These are phyloP conservation scores for Chironex yamaguchii DNA, from an alignment of 30 jellyfish, hydroid and myxozoan genomes.

Conservation along the genomic window DNA sequence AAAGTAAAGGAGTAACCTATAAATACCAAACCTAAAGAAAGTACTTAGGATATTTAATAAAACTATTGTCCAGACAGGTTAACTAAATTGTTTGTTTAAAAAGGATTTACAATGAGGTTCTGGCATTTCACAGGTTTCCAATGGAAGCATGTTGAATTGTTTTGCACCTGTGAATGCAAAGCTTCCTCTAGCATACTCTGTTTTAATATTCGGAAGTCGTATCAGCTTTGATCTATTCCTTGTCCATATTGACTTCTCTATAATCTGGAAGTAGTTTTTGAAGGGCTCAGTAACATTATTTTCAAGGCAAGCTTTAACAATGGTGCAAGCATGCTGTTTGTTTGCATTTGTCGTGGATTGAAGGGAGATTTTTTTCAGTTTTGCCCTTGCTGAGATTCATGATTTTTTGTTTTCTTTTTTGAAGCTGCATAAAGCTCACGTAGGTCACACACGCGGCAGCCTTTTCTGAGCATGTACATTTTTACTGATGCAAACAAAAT, in stretches of 20 bases:
- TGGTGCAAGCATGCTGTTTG: conserved; percentile 47
- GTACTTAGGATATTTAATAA: too few species aligned
- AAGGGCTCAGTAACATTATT: conserved; percentile 25
- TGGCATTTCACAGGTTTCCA: conserved; percentile 23
- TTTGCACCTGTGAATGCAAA: conserved; percentile 39
- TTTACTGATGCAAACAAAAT: too few species aligned
- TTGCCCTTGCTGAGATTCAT: too few species aligned
- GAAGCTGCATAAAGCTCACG: too few species aligned
- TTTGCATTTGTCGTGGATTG: conserved; percentile 48
- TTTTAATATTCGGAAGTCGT: conserved; percentile 45
- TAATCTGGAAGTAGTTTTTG: conserved; percentile 41
- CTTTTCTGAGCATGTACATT: too few species aligned
- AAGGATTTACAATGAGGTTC: neutral
- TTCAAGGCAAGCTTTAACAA: conserved; percentile 43
- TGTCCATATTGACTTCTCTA: conserved; percentile 14
- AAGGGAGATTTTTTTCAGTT: conserved; percentile 60
- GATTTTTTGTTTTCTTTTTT: too few species aligned
- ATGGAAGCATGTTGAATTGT: conserved; percentile 18
- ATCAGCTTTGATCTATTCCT: conserved; percentile 6
- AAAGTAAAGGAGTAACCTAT: too few species aligned
- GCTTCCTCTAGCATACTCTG: conserved; percentile 37
- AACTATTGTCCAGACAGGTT: neutral
- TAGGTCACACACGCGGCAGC: too few species aligned
- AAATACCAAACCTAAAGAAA: too few species aligned
- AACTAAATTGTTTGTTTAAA: conserved; percentile 24